These are phyloP conservation scores for Bombyx mori DNA, from an alignment of 1,140 invertebrate species.

Conservation along the genomic window DNA sequence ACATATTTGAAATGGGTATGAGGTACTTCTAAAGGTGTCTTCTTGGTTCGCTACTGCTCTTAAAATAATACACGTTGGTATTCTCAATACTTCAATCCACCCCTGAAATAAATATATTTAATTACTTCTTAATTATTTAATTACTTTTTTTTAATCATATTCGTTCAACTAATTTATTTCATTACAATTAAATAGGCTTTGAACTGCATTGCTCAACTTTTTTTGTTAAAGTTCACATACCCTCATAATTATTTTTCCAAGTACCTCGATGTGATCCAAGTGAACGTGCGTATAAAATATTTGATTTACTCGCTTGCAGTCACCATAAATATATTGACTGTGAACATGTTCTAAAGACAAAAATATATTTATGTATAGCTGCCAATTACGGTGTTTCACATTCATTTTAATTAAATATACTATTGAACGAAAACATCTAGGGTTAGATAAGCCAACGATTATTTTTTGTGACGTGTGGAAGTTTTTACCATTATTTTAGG, in stretches of 20 bases:
- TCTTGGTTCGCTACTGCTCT: conserved; percentile 27
- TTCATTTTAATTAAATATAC: background rate
- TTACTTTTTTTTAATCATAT: no score
- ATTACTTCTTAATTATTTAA: background rate
- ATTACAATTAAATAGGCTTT: no score
- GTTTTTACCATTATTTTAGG: no score
- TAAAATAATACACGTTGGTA: conserved; percentile 43
- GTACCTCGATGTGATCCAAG: conserved; percentile 30
- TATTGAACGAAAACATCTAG: background rate
- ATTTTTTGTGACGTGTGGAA: background rate
- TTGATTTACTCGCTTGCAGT: conserved; percentile 26
- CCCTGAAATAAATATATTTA: conserved; percentile 22
- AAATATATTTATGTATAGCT: background rate
- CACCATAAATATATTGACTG: conserved; percentile 38
- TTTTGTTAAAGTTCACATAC: conserved; percentile 20
- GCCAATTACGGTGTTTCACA: background rate
- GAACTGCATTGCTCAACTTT: background rate
- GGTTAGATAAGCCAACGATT: background rate
- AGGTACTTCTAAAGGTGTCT: conserved; percentile 29
- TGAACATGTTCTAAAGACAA: conserved; percentile 29
- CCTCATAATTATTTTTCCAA: conserved; percentile 41
- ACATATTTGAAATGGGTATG: conserved; percentile 41
- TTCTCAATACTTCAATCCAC: conserved; percentile 32
- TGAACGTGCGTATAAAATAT: conserved; percentile 28
- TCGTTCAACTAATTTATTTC: no score